Conservation (phyloP, 2,113 vertebrate genomes). For the Tachycineta bicolor region DNA sequence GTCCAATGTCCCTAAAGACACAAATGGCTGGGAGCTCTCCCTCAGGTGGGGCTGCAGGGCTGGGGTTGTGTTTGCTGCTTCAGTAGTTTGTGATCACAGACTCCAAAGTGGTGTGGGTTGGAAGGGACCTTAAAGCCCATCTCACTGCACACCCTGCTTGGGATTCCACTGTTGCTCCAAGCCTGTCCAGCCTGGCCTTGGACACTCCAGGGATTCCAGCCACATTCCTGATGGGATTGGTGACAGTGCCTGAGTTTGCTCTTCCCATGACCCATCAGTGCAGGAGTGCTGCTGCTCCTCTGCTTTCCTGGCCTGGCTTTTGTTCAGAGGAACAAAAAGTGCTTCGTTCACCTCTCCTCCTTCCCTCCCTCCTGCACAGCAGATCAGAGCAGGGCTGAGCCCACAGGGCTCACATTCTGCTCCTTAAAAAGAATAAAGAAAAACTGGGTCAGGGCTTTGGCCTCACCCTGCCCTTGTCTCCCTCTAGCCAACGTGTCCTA, state of each 20-base stretch:
- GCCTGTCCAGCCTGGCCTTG: background rate
- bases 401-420: background rate
- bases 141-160: background rate
- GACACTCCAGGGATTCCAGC: background rate
- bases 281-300: background rate
- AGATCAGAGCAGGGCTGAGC: background rate
- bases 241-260: background rate
- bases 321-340: background rate
- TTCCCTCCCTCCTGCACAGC: background rate
- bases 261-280: background rate
- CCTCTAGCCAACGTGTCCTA: background rate
- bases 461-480: background rate
- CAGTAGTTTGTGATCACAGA: background rate
- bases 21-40: accelerated
- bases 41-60: background rate
- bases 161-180: background rate
- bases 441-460: background rate
- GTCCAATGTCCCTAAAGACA: background rate
- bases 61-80: background rate
- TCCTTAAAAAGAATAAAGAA: background rate
- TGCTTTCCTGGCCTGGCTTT: background rate
- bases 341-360: background rate
- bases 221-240: background rate
- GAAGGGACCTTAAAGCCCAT: background rate
- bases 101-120: background rate